Conservation (phyloP, 2,797 vertebrate species). For the Pogoniulus pusillus region DNA sequence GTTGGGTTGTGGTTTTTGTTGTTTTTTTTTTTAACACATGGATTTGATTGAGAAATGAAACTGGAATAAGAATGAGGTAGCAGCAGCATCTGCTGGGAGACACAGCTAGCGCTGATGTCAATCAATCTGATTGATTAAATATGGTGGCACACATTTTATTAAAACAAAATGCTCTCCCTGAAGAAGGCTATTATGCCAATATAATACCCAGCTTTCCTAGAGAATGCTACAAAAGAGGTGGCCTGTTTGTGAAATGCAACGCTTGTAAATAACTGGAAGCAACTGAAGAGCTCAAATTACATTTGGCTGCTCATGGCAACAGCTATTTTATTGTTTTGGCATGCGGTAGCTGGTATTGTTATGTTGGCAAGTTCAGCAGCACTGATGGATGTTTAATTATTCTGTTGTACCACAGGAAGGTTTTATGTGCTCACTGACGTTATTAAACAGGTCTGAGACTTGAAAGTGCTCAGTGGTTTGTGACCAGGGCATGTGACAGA, state of each 20-base stretch:
- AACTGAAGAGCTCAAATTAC: constrained; percentile 35
- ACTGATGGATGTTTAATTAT: constrained; percentile 27
- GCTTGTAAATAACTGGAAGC: constrained; percentile 44
- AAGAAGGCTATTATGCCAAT: constrained; percentile 64
- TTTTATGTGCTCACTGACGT: not conserved
- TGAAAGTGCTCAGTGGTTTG: not conserved
- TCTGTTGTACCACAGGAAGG: not conserved
- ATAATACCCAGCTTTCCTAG: constrained; percentile 52
- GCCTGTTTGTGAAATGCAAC: constrained; percentile 36
- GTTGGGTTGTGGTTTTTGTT: no score
- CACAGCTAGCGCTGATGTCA: constrained; percentile 75
- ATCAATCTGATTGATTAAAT: constrained; percentile 82
- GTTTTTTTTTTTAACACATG: constrained; percentile 79
- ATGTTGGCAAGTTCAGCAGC: not conserved
- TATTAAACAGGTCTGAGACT: not conserved
- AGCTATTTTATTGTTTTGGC: constrained; percentile 51
- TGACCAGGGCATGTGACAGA: not conserved
- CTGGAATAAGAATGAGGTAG: constrained; percentile 80
- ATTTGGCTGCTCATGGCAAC: constrained; percentile 27
- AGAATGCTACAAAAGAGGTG: constrained; percentile 43
- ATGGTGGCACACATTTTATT: constrained; percentile 77
- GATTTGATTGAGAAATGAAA: constrained; percentile 83
- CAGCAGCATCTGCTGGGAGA: constrained; percentile 76
- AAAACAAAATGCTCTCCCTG: constrained; percentile 76
- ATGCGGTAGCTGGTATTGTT: not conserved